Evolutionary conservation across 1,140 invertebrate genomes (phyloP).

Genomic region (Brachionus angularis): DNA sequence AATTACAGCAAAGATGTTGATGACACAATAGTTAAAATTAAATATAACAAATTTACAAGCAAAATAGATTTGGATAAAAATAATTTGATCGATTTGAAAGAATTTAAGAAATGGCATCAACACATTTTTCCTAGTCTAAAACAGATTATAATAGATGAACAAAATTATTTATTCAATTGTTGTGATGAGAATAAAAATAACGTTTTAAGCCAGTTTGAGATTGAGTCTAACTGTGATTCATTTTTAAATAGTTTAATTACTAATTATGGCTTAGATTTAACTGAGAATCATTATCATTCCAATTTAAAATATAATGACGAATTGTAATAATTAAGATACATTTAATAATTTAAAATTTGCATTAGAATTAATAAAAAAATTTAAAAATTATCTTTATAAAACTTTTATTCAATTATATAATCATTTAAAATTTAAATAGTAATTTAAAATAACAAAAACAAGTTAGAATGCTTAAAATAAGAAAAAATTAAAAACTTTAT

Average conservation of each 20-base stretch:
- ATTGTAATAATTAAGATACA: too few relatives aligned
- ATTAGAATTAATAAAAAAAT: too few relatives aligned
- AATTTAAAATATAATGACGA: too few relatives aligned
- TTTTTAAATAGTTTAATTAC: conserved; percentile 29
- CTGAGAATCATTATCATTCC: too few relatives aligned
- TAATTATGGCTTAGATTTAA: conserved; percentile 15
- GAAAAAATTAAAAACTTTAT: too few relatives aligned
- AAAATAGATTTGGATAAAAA: conserved; percentile 1
- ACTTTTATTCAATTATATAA: too few relatives aligned
- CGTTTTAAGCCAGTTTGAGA: neutral
- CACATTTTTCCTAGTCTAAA: neutral
- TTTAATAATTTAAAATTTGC: too few relatives aligned
- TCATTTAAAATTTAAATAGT: too few relatives aligned
- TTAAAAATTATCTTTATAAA: too few relatives aligned
- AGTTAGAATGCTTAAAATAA: too few relatives aligned
- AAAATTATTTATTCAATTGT: conserved; percentile 23
- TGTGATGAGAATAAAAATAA: neutral
- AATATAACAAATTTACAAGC: neutral
- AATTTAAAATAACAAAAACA: too few relatives aligned
- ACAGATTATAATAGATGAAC: conserved; percentile 12
- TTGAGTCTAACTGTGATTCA: conserved; percentile 22
- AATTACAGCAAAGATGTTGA: conserved; percentile 33
- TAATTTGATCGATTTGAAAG: neutral
- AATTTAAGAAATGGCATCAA: conserved; percentile 25
- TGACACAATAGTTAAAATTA: neutral